phyloP scores from a whole-genome alignment of 2,888 invertebrate genomes.

The Mylabris sibirica region DNA sequence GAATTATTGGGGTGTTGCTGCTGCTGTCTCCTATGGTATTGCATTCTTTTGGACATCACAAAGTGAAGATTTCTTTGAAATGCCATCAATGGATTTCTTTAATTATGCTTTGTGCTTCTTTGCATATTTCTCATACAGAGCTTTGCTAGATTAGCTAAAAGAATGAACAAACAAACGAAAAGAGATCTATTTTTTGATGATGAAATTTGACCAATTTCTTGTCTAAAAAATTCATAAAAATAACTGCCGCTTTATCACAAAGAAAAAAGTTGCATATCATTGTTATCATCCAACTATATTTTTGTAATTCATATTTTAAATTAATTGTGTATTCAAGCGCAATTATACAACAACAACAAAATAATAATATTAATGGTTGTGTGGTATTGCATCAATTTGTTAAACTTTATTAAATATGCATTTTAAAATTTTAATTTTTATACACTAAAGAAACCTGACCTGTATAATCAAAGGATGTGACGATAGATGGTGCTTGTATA shows the following conservation, averaged over 20 bases:
- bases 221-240: conserved; percentile 27
- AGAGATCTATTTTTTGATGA: conserved; percentile 14
- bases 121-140: conserved; percentile 53
- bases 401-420: background rate
- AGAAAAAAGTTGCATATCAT: conserved; percentile 38
- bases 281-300: conserved; percentile 36
- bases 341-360: background rate
- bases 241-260: conserved; percentile 8
- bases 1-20: conserved; percentile 52
- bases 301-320: conserved; percentile 27
- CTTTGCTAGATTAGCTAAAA: conserved; percentile 32
- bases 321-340: background rate
- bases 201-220: conserved; percentile 31
- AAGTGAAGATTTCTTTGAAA: conserved; percentile 43
- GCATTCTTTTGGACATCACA: background rate
- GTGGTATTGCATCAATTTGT: background rate
- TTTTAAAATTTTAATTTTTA: background rate
- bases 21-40: conserved; percentile 48
- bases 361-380: background rate
- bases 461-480: background rate
- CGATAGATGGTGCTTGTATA: background rate
- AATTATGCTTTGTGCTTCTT: conserved; percentile 59
- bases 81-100: conserved; percentile 56
- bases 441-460: too few species aligned
- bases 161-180: conserved; percentile 26